Evolutionary conservation across 1,140 invertebrate species (phyloP), one percentile per base, ranked within the genome.

Genomic region (Augochlora pura): DNA sequence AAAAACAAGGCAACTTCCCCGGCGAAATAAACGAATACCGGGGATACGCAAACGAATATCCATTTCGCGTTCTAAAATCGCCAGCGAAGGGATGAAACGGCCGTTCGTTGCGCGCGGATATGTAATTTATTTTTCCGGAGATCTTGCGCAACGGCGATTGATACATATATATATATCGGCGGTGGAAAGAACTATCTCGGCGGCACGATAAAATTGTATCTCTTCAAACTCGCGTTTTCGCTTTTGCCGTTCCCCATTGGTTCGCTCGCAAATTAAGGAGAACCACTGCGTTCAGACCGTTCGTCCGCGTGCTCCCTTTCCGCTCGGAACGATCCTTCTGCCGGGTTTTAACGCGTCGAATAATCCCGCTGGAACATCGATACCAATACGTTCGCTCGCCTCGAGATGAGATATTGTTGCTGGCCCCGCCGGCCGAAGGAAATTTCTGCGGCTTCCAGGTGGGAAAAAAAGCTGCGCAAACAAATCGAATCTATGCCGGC

Each of bases 401-500:
- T 14, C 39, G 32, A 46, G 64, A 63, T 39, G 75, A 77, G 68
- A 70, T 71, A 77, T 77, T 54, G 62, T 59, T 49, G 27, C 46
- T 21, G 39, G 39, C 57, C 49, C 32, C 8, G 39, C n/a, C 16
- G 6, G 14, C 46, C 23, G 73, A 78, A 78, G 77, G 69, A 73
- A 78, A 78, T 73, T 62, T 72, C 16, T 21, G 68, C 12, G 18
- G 16, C 21, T 77, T 32, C 4, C 32, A 32, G 32, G 32, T 32
- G 32, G 32, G 32, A 32, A 32, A 32, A 32, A 32, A 32, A 32
- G 32, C 4, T 4, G 32, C 4, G 32, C 4, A 32, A 32, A 32
- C 32, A 32, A 32, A 32, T 4, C 32, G 32, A 32, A 32, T 32
- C 1, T 32, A 1, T 4, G 32, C 32, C 32, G 4, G 32, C 32